These are phyloP conservation scores for Mirounga angustirostris DNA, from an alignment of 2,113 vertebrate species.

Conservation along the genomic window DNA sequence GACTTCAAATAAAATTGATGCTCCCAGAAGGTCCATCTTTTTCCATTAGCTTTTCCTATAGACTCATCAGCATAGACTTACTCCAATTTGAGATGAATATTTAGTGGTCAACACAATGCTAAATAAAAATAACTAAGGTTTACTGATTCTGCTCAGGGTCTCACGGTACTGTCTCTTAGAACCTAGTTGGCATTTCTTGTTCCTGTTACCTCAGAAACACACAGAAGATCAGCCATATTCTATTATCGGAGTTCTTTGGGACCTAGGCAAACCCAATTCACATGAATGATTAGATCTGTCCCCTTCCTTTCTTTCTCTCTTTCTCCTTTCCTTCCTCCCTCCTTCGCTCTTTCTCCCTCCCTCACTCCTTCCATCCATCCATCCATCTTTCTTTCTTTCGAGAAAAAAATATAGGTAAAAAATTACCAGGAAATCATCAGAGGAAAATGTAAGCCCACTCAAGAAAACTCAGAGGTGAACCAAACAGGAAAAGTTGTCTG, in stretches of 20 bases:
- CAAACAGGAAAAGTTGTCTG: neutral
- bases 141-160: neutral
- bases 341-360: too few species aligned
- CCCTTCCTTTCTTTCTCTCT: neutral
- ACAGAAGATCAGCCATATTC: neutral
- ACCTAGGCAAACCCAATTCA: neutral
- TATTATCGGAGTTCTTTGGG: neutral
- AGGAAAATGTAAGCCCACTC: neutral
- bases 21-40: neutral
- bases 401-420: neutral
- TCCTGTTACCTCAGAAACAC: neutral
- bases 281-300: neutral
- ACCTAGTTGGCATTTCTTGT: neutral
- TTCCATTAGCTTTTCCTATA: neutral
- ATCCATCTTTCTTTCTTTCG: neutral
- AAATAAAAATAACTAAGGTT: neutral
- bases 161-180: neutral
- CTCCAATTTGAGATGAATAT: neutral
- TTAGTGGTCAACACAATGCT: neutral
- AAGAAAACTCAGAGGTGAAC: neutral
- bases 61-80: neutral
- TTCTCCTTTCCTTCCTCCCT: rapidly evolving
- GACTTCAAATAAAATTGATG: neutral
- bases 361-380: neutral
- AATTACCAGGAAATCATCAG: neutral